These are phyloP conservation scores for Chrysochloris asiatica DNA, from an alignment of 2,113 vertebrate species.

Conservation along the genomic window DNA sequence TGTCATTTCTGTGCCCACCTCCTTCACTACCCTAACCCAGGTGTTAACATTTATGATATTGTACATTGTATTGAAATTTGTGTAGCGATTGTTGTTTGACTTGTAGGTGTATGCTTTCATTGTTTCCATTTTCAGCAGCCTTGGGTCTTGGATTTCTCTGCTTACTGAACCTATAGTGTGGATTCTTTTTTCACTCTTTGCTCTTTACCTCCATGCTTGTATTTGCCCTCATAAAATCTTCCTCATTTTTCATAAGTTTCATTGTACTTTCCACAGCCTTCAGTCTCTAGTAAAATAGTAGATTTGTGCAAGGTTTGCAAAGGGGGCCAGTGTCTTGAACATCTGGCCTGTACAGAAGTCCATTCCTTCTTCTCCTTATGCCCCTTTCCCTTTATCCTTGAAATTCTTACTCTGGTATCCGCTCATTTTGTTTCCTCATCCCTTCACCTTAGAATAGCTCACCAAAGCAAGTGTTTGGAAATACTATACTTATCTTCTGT, in stretches of 20 bases:
- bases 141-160: neutral
- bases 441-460: neutral
- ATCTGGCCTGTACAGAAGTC: neutral
- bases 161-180: neutral
- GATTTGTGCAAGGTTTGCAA: neutral
- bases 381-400: neutral
- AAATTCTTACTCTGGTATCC: neutral
- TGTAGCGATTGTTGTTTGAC: neutral
- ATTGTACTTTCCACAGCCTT: constrained; percentile 4
- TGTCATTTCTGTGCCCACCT: neutral
- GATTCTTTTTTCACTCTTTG: neutral
- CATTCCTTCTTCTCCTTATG: neutral
- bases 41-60: constrained; percentile 5
- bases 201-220: neutral
- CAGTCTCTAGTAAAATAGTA: neutral
- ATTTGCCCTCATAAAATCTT: neutral
- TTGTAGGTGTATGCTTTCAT: neutral
- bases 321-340: neutral
- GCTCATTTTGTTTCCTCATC: neutral
- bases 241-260: constrained; percentile 35
- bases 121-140: neutral
- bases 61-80: constrained; percentile 3
- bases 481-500: neutral
- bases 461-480: neutral
- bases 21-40: neutral